These are phyloP conservation scores for Drosophila gaucha DNA, from an alignment of 2,888 invertebrate genomes.

Conservation along the genomic window DNA sequence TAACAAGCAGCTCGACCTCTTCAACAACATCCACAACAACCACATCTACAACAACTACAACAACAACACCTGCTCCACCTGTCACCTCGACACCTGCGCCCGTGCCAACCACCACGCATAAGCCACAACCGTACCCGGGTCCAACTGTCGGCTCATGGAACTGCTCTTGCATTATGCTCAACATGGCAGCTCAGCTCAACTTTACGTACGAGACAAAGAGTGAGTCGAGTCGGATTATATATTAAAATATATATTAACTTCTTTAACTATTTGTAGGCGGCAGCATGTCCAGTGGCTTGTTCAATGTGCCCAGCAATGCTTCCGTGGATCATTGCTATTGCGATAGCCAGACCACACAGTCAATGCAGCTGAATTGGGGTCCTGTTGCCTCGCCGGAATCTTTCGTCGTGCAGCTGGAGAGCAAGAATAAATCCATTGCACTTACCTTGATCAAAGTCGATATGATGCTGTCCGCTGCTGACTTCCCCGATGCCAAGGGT, in stretches of 20 bases:
- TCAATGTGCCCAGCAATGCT: constrained; percentile 85
- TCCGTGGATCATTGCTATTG: constrained; percentile 84
- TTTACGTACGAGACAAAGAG: constrained; percentile 85
- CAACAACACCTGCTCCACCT: constrained; percentile 20
- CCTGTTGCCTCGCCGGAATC: constrained; percentile 51
- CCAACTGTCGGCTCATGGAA: constrained; percentile 86
- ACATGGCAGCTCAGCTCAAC: constrained; percentile 89
- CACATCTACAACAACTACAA: constrained; percentile 1
- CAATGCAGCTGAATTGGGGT: constrained; percentile 84
- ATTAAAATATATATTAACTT: neutral
- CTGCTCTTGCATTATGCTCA: constrained; percentile 87
- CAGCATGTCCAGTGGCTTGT: constrained; percentile 77
- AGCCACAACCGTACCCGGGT: constrained; percentile 81
- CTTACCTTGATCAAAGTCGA: constrained; percentile 73
- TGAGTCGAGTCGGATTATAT: constrained; percentile 37
- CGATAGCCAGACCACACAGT: constrained; percentile 81
- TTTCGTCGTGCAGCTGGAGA: constrained; percentile 85
- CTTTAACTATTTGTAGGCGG: constrained; percentile 52
- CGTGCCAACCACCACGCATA: constrained; percentile 76
- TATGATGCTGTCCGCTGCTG: constrained; percentile 74
- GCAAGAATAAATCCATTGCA: constrained; percentile 82
- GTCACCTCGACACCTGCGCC: constrained; percentile 73
- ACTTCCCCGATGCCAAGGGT: constrained; percentile 84
- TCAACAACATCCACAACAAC: constrained; percentile 27
- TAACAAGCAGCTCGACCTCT: constrained; percentile 14